A percentile compares a stretch with the other conserved stretches of the same genome.
These are phyloP conservation scores for Sebastes iracundus DNA, from an alignment of 2,797 vertebrate genomes.

Conservation along the genomic window DNA sequence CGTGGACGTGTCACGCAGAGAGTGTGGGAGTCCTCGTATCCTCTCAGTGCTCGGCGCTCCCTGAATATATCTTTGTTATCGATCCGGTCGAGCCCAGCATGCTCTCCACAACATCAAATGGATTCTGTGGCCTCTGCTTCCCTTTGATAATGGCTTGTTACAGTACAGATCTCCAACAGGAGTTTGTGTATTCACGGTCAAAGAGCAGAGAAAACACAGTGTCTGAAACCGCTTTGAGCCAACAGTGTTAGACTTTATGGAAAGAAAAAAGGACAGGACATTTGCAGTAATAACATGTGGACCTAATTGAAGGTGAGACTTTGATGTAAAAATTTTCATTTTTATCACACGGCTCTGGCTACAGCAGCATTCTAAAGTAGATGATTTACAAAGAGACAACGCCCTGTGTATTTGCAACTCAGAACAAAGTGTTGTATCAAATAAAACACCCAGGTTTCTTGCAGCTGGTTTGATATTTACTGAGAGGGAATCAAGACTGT, in stretches of 20 bases:
- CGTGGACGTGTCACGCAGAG: neutral
- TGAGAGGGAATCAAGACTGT: too few relatives aligned
- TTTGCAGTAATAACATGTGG: neutral
- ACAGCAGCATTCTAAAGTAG: neutral
- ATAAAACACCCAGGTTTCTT: too few relatives aligned
- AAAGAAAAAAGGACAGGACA: neutral
- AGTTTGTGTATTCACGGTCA: constrained; percentile 1
- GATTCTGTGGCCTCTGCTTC: constrained; percentile 8
- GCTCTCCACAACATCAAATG: constrained; percentile 26
- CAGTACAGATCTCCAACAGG: neutral
- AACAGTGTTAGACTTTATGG: neutral
- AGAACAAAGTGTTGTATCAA: neutral
- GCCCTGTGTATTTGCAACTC: too few relatives aligned
- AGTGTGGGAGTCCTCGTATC: constrained; percentile 24
- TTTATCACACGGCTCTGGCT: neutral
- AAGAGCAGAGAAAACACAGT: neutral
- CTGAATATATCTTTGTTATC: constrained; percentile 36
- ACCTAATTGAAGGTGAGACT: neutral
- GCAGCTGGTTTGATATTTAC: too few relatives aligned
- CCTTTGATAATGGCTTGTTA: constrained; percentile 28
- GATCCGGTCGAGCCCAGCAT: constrained; percentile 10
- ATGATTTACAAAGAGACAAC: too few relatives aligned
- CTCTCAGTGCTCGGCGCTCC: neutral
- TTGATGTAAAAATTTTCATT: neutral
- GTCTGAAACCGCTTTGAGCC: neutral